Evolutionary conservation across 1,140 invertebrate species (phyloP).

Genomic region (Acromyrmex heyeri): DNA sequence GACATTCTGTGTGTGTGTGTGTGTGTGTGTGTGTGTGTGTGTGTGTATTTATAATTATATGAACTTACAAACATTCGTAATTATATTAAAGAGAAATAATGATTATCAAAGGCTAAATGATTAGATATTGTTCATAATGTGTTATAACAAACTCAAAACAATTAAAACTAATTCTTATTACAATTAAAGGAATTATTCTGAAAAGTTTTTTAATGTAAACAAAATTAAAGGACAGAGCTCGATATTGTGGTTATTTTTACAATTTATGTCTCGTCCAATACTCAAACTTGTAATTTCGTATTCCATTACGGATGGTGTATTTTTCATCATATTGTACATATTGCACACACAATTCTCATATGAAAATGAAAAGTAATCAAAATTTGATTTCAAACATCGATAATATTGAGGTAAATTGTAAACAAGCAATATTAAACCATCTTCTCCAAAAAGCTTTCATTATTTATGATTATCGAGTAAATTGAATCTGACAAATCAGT

Average conservation of each 20-base stretch:
- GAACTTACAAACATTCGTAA: no score
- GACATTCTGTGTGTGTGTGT: no score
- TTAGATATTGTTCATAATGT: not conserved
- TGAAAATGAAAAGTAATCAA: not conserved
- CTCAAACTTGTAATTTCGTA: constrained; percentile 1
- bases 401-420: not conserved
- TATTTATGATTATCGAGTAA: no score
- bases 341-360: not conserved
- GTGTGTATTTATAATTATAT: no score
- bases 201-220: not conserved
- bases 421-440: no score
- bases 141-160: not conserved
- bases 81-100: not conserved
- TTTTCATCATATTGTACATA: constrained; percentile 6
- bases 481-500: no score
- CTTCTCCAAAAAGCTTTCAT: no score
- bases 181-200: not conserved
- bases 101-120: not conserved
- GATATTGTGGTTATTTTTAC: not conserved
- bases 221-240: not conserved
- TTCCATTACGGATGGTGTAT: not conserved
- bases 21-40: no score
- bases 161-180: constrained; percentile 1
- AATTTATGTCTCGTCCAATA: not conserved
- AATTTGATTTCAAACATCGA: not conserved